These are phyloP conservation scores for Falco cherrug DNA, from an alignment of 2,797 vertebrate genomes.

Conservation along the genomic window DNA sequence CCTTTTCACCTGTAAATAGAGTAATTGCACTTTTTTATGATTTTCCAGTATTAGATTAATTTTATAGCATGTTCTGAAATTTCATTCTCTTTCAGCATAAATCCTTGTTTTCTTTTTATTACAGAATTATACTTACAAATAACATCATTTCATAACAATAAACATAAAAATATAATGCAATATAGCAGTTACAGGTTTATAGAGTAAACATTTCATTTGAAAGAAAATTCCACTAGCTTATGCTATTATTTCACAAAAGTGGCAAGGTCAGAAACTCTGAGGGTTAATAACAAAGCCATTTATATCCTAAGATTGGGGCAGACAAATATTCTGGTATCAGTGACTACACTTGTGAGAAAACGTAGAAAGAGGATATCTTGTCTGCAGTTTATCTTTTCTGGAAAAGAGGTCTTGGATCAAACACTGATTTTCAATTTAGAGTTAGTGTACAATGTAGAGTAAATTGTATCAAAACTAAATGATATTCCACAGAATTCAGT, in stretches of 20 bases:
- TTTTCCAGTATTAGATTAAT: slow-evolving; percentile 71
- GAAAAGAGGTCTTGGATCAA: neutral
- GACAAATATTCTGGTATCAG: neutral
- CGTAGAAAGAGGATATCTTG: neutral
- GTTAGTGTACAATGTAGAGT: neutral
- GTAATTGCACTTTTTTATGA: slow-evolving; percentile 66
- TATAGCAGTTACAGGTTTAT: slow-evolving; percentile 62
- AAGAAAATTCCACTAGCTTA: slow-evolving; percentile 45
- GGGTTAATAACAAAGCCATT: slow-evolving; percentile 32
- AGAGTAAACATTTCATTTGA: slow-evolving; percentile 67
- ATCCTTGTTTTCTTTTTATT: slow-evolving; percentile 70
- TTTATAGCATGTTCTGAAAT: slow-evolving; percentile 67
- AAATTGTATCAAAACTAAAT: slow-evolving; percentile 30
- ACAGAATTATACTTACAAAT: slow-evolving; percentile 70
- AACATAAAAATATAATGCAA: slow-evolving; percentile 62
- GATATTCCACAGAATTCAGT: slow-evolving; percentile 6
- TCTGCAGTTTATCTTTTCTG: neutral
- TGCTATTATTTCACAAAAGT: slow-evolving; percentile 35
- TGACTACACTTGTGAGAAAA: neutral
- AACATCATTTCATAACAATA: slow-evolving; percentile 53
- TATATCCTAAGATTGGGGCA: neutral
- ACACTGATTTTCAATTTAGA: neutral
- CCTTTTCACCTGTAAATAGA: slow-evolving; percentile 66
- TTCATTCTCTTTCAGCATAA: slow-evolving; percentile 71
- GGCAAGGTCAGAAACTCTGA: slow-evolving; percentile 48